Percentiles rank a stretch among this genome's conserved stretches.
phyloP scores from a whole-genome alignment of 2,888 invertebrate species.

The Argyra leucocephala region DNA sequence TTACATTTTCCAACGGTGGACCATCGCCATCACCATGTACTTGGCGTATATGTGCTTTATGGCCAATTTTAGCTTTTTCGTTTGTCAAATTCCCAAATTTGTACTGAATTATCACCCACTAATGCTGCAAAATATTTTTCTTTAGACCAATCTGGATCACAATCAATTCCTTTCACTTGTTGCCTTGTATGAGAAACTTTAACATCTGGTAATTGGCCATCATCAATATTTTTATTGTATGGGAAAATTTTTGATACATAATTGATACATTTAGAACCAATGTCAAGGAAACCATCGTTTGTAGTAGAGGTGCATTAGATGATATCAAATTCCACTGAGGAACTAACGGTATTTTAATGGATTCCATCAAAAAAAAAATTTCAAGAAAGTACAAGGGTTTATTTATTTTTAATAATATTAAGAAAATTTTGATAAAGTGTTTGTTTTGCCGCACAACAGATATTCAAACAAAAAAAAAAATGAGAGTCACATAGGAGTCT shows the following conservation, averaged over 20 bases:
- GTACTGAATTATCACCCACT: constrained; percentile 36
- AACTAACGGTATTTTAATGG: constrained; percentile 35
- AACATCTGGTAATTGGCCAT: constrained; percentile 24
- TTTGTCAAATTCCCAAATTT: constrained; percentile 37
- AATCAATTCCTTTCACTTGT: constrained; percentile 32
- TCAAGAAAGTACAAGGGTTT: neutral
- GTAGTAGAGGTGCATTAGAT: constrained; percentile 35
- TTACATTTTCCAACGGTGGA: constrained; percentile 28
- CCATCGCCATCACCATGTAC: constrained; percentile 34
- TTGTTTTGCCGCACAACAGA: neutral
- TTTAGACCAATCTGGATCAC: constrained; percentile 36
- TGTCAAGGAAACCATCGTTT: constrained; percentile 39
- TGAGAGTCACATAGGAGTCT: too few relatives aligned
- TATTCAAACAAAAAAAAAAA: too few relatives aligned
- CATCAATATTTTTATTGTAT: neutral
- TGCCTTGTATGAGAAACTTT: constrained; percentile 38
- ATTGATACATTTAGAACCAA: constrained; percentile 36
- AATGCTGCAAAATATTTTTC: constrained; percentile 35
- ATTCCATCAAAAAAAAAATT: constrained; percentile 21
- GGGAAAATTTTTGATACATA: constrained; percentile 31
- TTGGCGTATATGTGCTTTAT: constrained; percentile 35
- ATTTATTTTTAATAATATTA: too few relatives aligned
- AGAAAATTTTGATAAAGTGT: neutral
- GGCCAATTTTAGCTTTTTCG: constrained; percentile 36
- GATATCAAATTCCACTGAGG: constrained; percentile 31